These are phyloP conservation scores for Pammene fasciana DNA, from an alignment of 2,888 invertebrate genomes.

Conservation along the genomic window DNA sequence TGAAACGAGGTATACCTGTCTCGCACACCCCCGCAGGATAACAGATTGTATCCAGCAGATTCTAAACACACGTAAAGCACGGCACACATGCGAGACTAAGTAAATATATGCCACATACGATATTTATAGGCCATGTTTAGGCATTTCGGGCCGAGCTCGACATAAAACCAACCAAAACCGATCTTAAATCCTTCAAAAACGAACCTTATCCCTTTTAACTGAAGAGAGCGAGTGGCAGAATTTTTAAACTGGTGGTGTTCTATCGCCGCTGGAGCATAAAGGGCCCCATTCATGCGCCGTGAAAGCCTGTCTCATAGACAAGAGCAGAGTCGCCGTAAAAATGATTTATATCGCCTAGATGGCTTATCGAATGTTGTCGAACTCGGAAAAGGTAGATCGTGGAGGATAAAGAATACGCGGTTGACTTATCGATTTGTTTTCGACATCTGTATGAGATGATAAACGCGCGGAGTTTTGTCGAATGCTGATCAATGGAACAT, in stretches of 20 bases:
- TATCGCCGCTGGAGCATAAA: slow-evolving; percentile 69
- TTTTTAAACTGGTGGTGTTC: slow-evolving; percentile 48
- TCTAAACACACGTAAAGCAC: slow-evolving; percentile 51
- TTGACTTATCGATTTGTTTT: slow-evolving; percentile 49
- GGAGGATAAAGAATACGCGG: slow-evolving; percentile 56
- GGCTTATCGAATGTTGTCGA: slow-evolving; percentile 73
- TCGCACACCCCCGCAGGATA: slow-evolving; percentile 24
- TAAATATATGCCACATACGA: slow-evolving; percentile 63
- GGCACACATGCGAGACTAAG: slow-evolving; percentile 51
- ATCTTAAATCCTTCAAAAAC: slow-evolving; percentile 45
- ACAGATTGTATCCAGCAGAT: slow-evolving; percentile 47
- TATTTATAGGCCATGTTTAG: slow-evolving; percentile 75
- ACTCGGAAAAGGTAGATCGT: slow-evolving; percentile 67
- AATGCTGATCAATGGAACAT: slow-evolving; percentile 6
- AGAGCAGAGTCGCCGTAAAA: slow-evolving; percentile 71
- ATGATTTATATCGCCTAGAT: slow-evolving; percentile 75
- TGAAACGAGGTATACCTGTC: slow-evolving; percentile 3
- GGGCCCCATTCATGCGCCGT: slow-evolving; percentile 70
- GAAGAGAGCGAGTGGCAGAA: slow-evolving; percentile 42
- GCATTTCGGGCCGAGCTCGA: slow-evolving; percentile 63
- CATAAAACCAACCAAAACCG: slow-evolving; percentile 47
- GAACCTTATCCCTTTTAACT: slow-evolving; percentile 46
- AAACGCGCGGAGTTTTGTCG: slow-evolving; percentile 10
- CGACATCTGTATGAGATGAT: slow-evolving; percentile 28
- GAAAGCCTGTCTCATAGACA: slow-evolving; percentile 77